Evolutionary conservation across 2,797 vertebrate genomes (phyloP), one percentile per base, ranked within the genome.

Genomic region (Anguilla anguilla): DNA sequence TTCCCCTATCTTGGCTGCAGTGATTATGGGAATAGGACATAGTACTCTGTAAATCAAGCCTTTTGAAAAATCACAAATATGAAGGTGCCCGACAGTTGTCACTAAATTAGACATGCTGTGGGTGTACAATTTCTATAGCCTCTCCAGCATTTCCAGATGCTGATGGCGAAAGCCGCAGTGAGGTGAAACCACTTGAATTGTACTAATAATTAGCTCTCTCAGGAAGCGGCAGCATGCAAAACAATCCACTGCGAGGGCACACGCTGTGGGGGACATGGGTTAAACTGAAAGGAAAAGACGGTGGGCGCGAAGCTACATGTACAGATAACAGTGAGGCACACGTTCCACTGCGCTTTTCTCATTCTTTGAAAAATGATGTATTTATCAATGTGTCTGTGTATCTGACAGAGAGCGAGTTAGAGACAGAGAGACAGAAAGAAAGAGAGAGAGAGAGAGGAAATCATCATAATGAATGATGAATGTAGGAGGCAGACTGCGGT

Each of bases 101-200:
- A 19, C 74, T 43, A 19, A 39, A 31, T 17, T 74, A 5, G 43
- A 19, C 39, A 17, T 69, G 57, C 86, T 84, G 86, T 43, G 67
- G 87, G 87, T 77, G 43, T 85, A 25, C 35, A 25, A 83, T 88
- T 85, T 84, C 83, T 79, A 10, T 85, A 83, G 69, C 84, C 17
- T 55, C 87, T 74, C 39, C 55, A 43, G 72, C 87, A 74, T 85
- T 69, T 59, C 74, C 87, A 88, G 83, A 85, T 88, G 87, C 87
- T 85, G 87, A 88, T 64, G 53, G 64, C 85, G 83, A 85, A 88
- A 85, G 87, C 72, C 67, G 84, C 87, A 72, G 61, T 72, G 81
- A 84, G 86, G 82, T 87, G 86, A 87, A 87, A 85, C 67, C n/a
- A 83, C 83, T 85, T 84, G 82, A 84, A 72, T 87, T 77, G 57